These are phyloP conservation scores for Notodonta dromedarius DNA, from an alignment of 2,888 invertebrate genomes.

Conservation along the genomic window DNA sequence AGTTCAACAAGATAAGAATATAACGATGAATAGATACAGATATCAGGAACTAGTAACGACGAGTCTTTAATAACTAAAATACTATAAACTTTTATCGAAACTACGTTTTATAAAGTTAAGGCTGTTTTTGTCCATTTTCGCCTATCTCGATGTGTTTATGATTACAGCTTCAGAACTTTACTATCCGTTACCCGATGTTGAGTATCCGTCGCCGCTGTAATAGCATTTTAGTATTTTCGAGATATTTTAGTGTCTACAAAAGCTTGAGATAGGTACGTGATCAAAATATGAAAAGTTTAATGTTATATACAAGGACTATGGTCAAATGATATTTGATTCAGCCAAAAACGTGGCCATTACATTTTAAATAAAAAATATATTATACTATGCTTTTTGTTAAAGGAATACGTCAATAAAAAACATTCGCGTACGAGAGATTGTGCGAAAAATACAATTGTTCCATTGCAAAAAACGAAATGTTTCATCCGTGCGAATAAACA, in stretches of 20 bases:
- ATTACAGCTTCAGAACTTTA: constrained; percentile 34
- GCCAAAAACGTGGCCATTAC: not conserved
- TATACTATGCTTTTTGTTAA: not conserved
- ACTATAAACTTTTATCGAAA: constrained; percentile 14
- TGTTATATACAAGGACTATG: too few species aligned
- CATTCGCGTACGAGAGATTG: constrained; percentile 13
- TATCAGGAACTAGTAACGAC: too few species aligned
- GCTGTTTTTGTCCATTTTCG: constrained; percentile 13
- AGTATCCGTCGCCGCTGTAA: not conserved
- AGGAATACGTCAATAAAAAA: constrained; percentile 4
- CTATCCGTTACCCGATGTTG: constrained; percentile 16
- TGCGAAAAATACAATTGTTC: constrained; percentile 47
- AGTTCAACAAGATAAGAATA: too few species aligned
- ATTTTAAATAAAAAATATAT: not conserved
- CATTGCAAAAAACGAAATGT: constrained; percentile 42
- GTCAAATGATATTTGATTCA: too few species aligned
- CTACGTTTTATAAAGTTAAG: not conserved
- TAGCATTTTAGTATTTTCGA: not conserved
- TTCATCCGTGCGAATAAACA: constrained; percentile 51
- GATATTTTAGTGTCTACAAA: not conserved
- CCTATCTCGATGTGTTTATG: constrained; percentile 1
- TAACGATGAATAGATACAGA: too few species aligned
- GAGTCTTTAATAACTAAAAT: constrained; percentile 3
- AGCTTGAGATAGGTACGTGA: not conserved
- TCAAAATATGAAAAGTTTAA: not conserved